Evolutionary conservation across 2,113 vertebrate genomes (phyloP), one percentile per base, ranked within the genome.

Genomic region (Hippocampus comes): DNA sequence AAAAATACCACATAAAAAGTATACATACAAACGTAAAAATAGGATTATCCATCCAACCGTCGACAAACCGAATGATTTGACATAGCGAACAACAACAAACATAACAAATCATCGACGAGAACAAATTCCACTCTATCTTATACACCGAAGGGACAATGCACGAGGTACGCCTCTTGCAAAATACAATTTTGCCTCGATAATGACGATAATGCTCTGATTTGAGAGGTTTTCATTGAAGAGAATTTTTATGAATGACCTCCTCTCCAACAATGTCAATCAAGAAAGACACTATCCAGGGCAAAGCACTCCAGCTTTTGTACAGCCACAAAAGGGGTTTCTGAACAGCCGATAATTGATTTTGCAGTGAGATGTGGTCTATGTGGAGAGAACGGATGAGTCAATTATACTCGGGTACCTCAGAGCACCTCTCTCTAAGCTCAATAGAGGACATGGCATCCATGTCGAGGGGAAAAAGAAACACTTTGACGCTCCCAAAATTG

Each of bases 401-500:
- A 56, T 56, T 56, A 56, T n/a, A 56, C 53, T 56, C 53, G 1
- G 53, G 6, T 9, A 56, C n/a, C 41, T 42, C 10, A 21, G 5
- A 27, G 65, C 53, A 55, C 51, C 51, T 55, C 49, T 51, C 49
- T 51, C 53, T 9, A n/a, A 9, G 21, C n/a, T 56, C 53, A 56
- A 56, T 56, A 11, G 21, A 56, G 6, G 21, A 10, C 21, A 23
- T 4, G 21, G 21, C n/a, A 9, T n/a, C 20, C 20, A 55, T n/a
- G 20, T 66, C 14, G 25, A 67, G n/a, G n/a, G 23, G 14, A 14
- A 14, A 18, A 15, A 25, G n/a, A 23, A 8, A 30, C 27, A 9
- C 4, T 49, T 67, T 80, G 18, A 69, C 53, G 38, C 61, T 71
- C 43, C n/a, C 65, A 63, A 48, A 75, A 59, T 56, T 56, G 72